Conservation (phyloP, 2,888 invertebrate genomes). For the Dicycla oo region DNA sequence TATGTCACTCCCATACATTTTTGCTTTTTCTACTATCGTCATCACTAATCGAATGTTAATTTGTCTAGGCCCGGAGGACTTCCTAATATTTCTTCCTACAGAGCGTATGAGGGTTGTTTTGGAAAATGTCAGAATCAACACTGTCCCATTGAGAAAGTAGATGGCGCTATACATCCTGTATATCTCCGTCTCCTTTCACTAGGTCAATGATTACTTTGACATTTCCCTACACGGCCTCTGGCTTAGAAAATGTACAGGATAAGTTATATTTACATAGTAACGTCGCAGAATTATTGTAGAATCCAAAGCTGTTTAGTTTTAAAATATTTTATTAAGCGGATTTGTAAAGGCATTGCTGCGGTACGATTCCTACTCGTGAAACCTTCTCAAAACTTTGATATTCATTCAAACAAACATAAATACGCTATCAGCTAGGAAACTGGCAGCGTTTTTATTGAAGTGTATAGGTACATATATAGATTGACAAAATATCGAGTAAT, state of each 20-base stretch:
- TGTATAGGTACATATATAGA: too few species aligned
- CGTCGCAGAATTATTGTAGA: conserved; percentile 48
- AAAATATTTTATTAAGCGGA: conserved; percentile 9
- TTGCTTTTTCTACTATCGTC: too few species aligned
- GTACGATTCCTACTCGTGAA: not conserved
- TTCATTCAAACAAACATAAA: not conserved
- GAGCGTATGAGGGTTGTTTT: conserved; percentile 16
- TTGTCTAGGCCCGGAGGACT: too few species aligned
- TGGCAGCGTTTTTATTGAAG: not conserved
- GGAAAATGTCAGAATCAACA: not conserved
- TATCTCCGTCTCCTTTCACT: conserved; percentile 21
- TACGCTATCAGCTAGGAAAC: not conserved
- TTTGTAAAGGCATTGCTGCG: not conserved
- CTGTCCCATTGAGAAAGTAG: not conserved
- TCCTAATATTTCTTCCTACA: conserved; percentile 47
- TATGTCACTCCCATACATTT: too few species aligned
- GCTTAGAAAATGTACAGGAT: conserved; percentile 15
- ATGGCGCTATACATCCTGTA: conserved; percentile 1
- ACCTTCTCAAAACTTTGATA: not conserved
- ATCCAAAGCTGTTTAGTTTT: conserved; percentile 17
- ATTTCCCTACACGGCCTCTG: not conserved
- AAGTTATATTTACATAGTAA: not conserved
- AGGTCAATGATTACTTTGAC: conserved; percentile 2
- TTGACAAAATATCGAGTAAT: not conserved
- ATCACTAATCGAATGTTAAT: too few species aligned